These are phyloP conservation scores for Peromyscus eremicus DNA, from an alignment of 2,797 vertebrate species.

Conservation along the genomic window DNA sequence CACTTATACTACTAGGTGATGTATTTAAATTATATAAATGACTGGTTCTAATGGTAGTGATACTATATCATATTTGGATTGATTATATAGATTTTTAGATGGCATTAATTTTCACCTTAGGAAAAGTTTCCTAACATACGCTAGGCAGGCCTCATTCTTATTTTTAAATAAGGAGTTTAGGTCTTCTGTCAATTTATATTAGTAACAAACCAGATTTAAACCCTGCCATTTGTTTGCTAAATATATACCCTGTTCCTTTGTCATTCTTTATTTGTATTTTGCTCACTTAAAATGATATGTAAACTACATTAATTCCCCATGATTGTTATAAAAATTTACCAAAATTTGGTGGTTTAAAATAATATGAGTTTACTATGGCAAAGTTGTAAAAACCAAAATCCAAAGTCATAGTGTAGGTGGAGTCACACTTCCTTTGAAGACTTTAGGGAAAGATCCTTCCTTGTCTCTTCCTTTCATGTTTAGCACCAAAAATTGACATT, in stretches of 20 bases:
- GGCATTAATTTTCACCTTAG: background rate
- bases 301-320: background rate
- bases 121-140: background rate
- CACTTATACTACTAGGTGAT: background rate
- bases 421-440: background rate
- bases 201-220: background rate
- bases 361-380: background rate
- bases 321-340: background rate
- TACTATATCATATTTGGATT: background rate
- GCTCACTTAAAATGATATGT: background rate
- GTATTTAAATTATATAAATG: constrained; percentile 43
- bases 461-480: background rate
- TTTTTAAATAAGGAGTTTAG: constrained; percentile 5
- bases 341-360: background rate
- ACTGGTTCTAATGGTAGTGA: background rate
- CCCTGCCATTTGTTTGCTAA: background rate
- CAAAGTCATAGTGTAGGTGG: background rate
- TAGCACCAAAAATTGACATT: background rate
- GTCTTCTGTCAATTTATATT: background rate
- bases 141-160: background rate
- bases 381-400: background rate
- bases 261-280: constrained; percentile 28
- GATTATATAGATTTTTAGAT: constrained; percentile 43
- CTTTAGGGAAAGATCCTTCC: background rate
- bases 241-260: background rate